Evolutionary conservation across 2,888 invertebrate species (phyloP), one percentile per base, ranked within the genome.

Genomic region (Prosopocoilus inquinatus): DNA sequence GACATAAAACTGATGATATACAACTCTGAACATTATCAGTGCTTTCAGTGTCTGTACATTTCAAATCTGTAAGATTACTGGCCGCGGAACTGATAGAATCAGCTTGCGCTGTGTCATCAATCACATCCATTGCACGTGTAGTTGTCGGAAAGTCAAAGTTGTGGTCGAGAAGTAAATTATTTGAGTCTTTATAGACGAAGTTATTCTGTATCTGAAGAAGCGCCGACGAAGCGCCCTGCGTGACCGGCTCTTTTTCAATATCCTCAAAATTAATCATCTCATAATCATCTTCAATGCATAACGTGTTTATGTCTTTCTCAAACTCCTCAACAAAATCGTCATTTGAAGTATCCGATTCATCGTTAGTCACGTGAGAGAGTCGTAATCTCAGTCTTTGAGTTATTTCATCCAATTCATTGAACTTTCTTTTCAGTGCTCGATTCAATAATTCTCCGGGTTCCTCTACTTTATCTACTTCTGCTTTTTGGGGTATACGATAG

Each of bases 341-440:
- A 54, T 73, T 74, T 9, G 70, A 72, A 2, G 66, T 74, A 34
- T 79, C 78, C 4, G 79, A 79, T 47, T 81, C 79, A 3, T 78
- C 78, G 16, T 79, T 80, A 0, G 84, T 84, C 1, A 85, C 82
- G 64, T 82, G 81, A 16, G 79, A 79, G 34, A 86, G 71, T 11
- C 85, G 77, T 4, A 80, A 77, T 53, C 82, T 78, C 55, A 85
- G 70, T 52, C 85, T 77, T 68, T 83, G 80, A 1, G 84, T 85
- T 45, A 86, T 86, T 70, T 83, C 82, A 64, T 86, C 84, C 33
- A 86, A 67, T 70, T 86, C 86, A 0, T 79, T 80, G 59, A 84
- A 81, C 73, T 86, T 86, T 55, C 84, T 78, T 65, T 85, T 85
- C 38, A 79, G 75, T 34, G 80, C 78, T 57, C 80, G 74, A 33